These are phyloP conservation scores for Bagarius yarrelli DNA, from an alignment of 2,113 vertebrate genomes.

Conservation along the genomic window DNA sequence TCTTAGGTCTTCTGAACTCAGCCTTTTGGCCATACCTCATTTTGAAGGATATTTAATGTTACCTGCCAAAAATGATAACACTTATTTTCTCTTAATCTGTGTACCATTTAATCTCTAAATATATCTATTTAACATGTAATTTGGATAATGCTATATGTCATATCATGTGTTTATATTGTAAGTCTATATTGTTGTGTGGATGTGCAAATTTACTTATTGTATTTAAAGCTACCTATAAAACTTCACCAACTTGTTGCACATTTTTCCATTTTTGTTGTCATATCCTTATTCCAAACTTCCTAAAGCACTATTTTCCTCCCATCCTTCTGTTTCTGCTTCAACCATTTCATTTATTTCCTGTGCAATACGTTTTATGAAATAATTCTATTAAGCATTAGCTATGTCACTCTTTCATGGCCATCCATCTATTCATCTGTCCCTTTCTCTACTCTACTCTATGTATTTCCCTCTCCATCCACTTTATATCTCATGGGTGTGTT, in stretches of 20 bases:
- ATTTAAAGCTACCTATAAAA: not conserved
- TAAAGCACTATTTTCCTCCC: not conserved
- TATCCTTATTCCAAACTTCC: not conserved
- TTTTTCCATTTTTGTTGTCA: not conserved
- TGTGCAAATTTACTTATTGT: too few relatives aligned
- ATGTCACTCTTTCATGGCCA: not conserved
- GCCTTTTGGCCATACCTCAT: too few relatives aligned
- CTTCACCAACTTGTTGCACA: not conserved
- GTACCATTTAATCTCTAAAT: too few relatives aligned
- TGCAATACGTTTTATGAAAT: not conserved
- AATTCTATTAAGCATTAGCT: slow-evolving; percentile 25
- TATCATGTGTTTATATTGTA: too few relatives aligned
- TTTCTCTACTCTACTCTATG: not conserved
- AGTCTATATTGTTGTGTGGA: too few relatives aligned
- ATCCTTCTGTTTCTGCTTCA: not conserved
- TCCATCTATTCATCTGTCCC: not conserved
- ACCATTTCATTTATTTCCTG: not conserved
- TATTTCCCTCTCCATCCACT: not conserved
- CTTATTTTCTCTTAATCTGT: too few relatives aligned
- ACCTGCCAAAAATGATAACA: too few relatives aligned
- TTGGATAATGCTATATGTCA: too few relatives aligned
- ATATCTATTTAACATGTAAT: too few relatives aligned
- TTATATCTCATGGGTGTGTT: not conserved
- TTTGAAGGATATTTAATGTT: too few relatives aligned
- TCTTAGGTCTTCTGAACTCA: too few relatives aligned